Evolutionary conservation across 2,113 vertebrate genomes (phyloP), one percentile per base, ranked within the genome.

Genomic region (Glaucidium brasilianum): DNA sequence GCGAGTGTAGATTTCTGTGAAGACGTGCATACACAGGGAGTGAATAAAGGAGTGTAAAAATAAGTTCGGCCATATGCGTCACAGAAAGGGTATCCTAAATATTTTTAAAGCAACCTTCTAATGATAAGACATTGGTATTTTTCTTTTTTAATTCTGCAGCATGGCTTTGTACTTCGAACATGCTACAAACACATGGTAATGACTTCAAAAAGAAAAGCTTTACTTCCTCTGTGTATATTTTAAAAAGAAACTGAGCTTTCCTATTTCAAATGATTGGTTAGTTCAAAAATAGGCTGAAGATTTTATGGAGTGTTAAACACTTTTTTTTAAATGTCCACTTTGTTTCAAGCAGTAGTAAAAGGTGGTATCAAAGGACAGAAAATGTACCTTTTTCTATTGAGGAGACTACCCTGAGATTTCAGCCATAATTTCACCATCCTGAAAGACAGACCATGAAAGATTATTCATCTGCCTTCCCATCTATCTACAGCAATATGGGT

Each of bases 391-490:
- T 97, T 95, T 94, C 86, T 90, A 63, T 63, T 85, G 85, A 95
- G 80, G 87, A 95, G 80, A 56, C 71, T 87, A 75, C 64, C 26
- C 71, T 25, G 56, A 87, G 83, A 96, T 91, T 83, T 84, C 93
- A 97, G 64, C 89, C 73, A n/a, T 68, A 90, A 74, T 53, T 92
- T 97, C 83, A 73, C 37, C 47, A 71, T 81, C 79, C 89, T 97
- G 92, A 94, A 97, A 90, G 84, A 92, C 66, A 84, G 71, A 59
- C 47, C 35, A 76, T 34, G 62, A 96, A 97, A 93, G 92, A 95
- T 96, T 91, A 94, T 88, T 96, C 95, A 94, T 96, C 94, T 94
- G 91, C 53, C 64, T 96, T 80, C 39, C 75, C 73, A 88, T 88
- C 94, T 91, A 90, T 88, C 90, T 90, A 37, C 78, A 73, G 67